A percentile compares a stretch with the other conserved stretches of the same genome.
These are phyloP conservation scores for Altica lythri DNA, from an alignment of 2,888 invertebrate species.

Conservation along the genomic window DNA sequence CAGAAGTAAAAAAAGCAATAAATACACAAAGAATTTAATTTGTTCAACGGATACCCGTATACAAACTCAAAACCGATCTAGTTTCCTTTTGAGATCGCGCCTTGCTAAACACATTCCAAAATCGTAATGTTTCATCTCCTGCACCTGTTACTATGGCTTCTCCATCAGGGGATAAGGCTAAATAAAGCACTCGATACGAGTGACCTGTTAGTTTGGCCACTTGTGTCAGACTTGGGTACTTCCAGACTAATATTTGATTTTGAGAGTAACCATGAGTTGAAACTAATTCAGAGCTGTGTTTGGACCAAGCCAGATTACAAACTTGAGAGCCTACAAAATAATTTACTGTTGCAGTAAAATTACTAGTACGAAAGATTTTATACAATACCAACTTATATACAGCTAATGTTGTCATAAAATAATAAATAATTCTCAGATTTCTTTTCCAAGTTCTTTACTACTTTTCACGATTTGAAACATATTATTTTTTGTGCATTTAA, in stretches of 20 bases:
- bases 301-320: slow-evolving; percentile 98
- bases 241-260: slow-evolving; percentile 99
- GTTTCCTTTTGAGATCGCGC: slow-evolving; percentile 93
- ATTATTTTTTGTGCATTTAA: too few relatives aligned
- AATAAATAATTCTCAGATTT: too few relatives aligned
- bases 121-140: slow-evolving; percentile 95
- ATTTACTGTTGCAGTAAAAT: neutral
- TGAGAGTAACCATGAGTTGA: slow-evolving; percentile 99
- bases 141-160: slow-evolving; percentile 99
- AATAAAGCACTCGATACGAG: slow-evolving; percentile 91
- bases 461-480: too few relatives aligned
- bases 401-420: too few relatives aligned
- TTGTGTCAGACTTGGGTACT: slow-evolving; percentile 95
- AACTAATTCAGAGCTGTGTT: slow-evolving; percentile 96
- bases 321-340: slow-evolving; percentile 82
- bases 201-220: slow-evolving; percentile 97
- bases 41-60: slow-evolving; percentile 81
- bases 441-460: too few relatives aligned
- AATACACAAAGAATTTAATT: too few relatives aligned
- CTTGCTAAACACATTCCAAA: slow-evolving; percentile 99
- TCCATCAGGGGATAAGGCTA: slow-evolving; percentile 97
- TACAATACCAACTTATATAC: too few relatives aligned
- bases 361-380: too few relatives aligned
- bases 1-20: slow-evolving; percentile 32
- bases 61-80: slow-evolving; percentile 90